Conservation (phyloP, 1,140 invertebrate genomes). For the Trichonephila clavipes region DNA sequence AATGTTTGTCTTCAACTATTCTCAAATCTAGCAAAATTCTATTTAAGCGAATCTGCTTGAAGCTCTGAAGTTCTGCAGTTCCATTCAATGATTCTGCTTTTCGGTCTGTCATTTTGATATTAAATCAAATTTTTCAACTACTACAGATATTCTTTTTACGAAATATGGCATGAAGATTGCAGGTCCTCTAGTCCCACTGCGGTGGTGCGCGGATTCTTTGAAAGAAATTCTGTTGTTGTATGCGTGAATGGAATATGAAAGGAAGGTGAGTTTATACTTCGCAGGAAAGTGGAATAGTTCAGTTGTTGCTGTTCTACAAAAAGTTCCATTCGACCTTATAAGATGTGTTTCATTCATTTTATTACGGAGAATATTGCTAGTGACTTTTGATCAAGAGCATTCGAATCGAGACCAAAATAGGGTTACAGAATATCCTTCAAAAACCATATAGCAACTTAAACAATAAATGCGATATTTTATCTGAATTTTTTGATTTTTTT, state of each 20-base stretch:
- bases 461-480: no score
- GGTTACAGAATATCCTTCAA: no score
- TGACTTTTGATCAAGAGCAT: not conserved
- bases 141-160: conserved; percentile 46
- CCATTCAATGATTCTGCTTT: conserved; percentile 1
- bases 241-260: not conserved
- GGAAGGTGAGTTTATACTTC: not conserved
- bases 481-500: no score
- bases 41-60: not conserved
- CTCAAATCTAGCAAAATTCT: not conserved
- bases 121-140: conserved; percentile 51
- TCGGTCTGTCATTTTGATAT: conserved; percentile 50
- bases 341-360: not conserved
- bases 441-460: no score
- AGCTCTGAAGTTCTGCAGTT: not conserved
- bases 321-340: not conserved
- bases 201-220: not conserved
- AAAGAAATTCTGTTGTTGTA: conserved; percentile 26
- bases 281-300: not conserved
- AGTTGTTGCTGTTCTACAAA: not conserved
- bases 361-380: not conserved
- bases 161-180: conserved; percentile 37
- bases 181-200: not conserved
- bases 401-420: not conserved
- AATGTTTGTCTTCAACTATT: not conserved